Evolutionary conservation across 2,113 vertebrate species (phyloP).

Genomic region (Eptatretus burgeri): DNA sequence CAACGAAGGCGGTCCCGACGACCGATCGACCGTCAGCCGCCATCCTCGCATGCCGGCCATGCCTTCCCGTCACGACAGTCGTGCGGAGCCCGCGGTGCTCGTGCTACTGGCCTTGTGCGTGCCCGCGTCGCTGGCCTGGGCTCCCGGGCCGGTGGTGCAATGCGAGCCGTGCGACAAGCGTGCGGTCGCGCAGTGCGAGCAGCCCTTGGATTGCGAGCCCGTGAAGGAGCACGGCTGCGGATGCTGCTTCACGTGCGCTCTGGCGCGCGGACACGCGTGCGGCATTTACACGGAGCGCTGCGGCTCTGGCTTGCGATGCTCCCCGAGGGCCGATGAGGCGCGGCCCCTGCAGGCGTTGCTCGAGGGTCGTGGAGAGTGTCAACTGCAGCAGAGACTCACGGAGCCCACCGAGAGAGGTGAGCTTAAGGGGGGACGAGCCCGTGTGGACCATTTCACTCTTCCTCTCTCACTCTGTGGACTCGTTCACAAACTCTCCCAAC

Average conservation of each 20-base stretch:
- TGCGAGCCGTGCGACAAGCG: conserved; percentile 89
- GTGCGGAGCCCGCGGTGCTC: not conserved
- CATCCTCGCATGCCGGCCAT: not conserved
- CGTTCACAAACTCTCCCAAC: no score
- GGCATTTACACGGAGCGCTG: conserved; percentile 91
- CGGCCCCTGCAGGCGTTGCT: conserved; percentile 84
- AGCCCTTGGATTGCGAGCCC: conserved; percentile 59
- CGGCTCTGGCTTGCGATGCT: conserved; percentile 54
- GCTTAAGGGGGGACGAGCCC: not conserved
- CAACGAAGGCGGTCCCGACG: not conserved
- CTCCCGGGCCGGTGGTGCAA: conserved; percentile 57
- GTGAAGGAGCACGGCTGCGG: conserved; percentile 94
- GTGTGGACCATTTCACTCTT: no score
- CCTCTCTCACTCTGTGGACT: no score
- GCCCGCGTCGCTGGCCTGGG: not conserved
- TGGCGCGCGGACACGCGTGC: conserved; percentile 63
- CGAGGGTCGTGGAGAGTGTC: conserved; percentile 68
- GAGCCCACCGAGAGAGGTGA: conserved; percentile 14
- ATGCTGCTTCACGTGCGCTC: conserved; percentile 83
- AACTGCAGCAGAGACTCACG: conserved; percentile 74
- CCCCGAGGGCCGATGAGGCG: conserved; percentile 70
- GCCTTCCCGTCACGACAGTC: not conserved
- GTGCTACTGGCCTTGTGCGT: not conserved
- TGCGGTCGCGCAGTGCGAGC: conserved; percentile 64
- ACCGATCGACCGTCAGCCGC: not conserved